Percentiles rank a stretch among this genome's conserved stretches.
These are phyloP conservation scores for Halichondria panicea DNA, from an alignment of 37 sponge, comb jelly and placozoan species.

Conservation along the genomic window DNA sequence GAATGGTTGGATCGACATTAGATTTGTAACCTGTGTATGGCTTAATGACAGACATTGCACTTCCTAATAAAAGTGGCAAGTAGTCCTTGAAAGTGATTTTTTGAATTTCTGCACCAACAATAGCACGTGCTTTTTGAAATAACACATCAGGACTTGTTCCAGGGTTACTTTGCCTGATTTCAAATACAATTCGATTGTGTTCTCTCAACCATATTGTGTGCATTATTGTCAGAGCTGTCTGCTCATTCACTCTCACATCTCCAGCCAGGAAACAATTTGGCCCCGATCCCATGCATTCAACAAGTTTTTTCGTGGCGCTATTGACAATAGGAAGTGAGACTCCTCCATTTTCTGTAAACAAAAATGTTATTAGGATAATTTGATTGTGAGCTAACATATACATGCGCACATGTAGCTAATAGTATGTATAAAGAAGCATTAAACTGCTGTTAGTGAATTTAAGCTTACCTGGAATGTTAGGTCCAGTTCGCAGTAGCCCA, in stretches of 20 bases:
- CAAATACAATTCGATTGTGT: slow-evolving; percentile 86
- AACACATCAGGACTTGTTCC: slow-evolving; percentile 66
- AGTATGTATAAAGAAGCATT: no score
- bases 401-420: no score
- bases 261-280: slow-evolving; percentile 65
- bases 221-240: slow-evolving; percentile 71
- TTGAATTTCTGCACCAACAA: slow-evolving; percentile 72
- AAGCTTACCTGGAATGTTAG: slow-evolving; percentile 6
- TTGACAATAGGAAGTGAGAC: neutral
- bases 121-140: slow-evolving; percentile 77
- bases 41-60: neutral
- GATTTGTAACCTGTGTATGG: slow-evolving; percentile 62
- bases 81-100: slow-evolving; percentile 81
- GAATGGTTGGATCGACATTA: slow-evolving; percentile 31
- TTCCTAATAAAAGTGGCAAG: slow-evolving; percentile 69
- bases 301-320: neutral
- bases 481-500: slow-evolving; percentile 27
- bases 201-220: slow-evolving; percentile 94
- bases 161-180: slow-evolving; percentile 51
- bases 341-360: neutral
- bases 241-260: slow-evolving; percentile 85
- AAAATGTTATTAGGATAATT: no score
- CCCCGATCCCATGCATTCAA: neutral
- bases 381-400: no score
- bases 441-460: neutral